These are phyloP conservation scores for Ictidomys tridecemlineatus DNA, from an alignment of 2,113 vertebrate genomes.

Conservation along the genomic window DNA sequence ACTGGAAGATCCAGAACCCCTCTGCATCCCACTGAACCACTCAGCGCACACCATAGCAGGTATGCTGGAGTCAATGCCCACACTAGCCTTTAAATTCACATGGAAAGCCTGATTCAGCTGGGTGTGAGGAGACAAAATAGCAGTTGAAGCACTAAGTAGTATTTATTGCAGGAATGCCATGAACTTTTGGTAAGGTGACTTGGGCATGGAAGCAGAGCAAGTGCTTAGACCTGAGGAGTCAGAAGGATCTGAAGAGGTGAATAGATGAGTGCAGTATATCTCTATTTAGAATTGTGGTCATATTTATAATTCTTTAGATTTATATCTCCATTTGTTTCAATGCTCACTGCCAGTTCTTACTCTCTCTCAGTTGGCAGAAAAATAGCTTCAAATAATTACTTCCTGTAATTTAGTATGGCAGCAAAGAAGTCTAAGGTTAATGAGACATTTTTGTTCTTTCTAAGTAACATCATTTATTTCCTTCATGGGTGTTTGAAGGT, in stretches of 20 bases:
- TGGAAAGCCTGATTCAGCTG: not conserved
- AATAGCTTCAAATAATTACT: conserved; percentile 2
- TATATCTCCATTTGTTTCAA: not conserved
- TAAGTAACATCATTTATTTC: conserved; percentile 21
- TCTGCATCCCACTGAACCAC: not conserved
- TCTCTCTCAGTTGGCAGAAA: not conserved
- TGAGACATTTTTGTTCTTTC: conserved; percentile 32
- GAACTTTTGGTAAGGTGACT: not conserved
- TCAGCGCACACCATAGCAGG: not conserved
- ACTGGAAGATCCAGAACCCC: not conserved
- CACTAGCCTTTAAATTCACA: not conserved
- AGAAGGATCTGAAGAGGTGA: not conserved
- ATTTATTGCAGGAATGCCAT: not conserved
- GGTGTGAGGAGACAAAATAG: not conserved
- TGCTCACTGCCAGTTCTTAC: not conserved
- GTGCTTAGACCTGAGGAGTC: not conserved
- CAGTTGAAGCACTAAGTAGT: not conserved
- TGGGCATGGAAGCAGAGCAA: not conserved
- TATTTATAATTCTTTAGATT: not conserved
- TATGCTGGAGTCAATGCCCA: not conserved
- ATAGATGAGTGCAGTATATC: not conserved
- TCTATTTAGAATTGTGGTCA: not conserved
- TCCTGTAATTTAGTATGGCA: not conserved
- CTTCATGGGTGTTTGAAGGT: not conserved
- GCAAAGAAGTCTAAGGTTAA: conserved; percentile 10